A percentile compares a stretch with the other conserved stretches of the same genome.
phyloP scores from a whole-genome alignment of 2,113 vertebrate genomes.

The Erythrocercus mccallii region DNA sequence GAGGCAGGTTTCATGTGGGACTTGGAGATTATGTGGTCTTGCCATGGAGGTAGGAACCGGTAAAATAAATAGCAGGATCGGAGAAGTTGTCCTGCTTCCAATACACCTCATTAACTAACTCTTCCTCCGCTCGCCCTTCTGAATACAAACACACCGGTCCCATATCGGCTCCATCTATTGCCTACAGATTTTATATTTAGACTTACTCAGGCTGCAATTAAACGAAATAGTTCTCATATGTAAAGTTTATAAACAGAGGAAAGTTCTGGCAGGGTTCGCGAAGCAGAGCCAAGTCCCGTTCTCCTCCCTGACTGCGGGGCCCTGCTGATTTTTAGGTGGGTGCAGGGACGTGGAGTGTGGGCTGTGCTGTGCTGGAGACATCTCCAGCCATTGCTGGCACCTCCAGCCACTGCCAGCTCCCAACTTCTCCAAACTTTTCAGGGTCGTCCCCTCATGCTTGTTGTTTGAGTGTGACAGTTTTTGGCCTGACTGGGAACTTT shows the following conservation, averaged over 20 bases:
- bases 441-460: accelerated
- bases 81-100: conserved; percentile 50
- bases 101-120: conserved; percentile 51
- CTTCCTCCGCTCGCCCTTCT: conserved; percentile 15
- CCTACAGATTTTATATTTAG: conserved; percentile 47
- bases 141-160: conserved; percentile 35
- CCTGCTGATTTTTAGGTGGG: not conserved
- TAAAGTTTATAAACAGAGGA: conserved; percentile 51
- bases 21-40: conserved; percentile 53
- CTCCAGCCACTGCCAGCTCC: not conserved
- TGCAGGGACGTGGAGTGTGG: not conserved
- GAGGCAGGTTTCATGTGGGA: conserved; percentile 60
- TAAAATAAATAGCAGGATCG: conserved; percentile 48
- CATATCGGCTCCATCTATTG: conserved; percentile 26
- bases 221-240: conserved; percentile 55
- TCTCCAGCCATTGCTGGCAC: not conserved
- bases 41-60: conserved; percentile 20
- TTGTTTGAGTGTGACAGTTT: not conserved
- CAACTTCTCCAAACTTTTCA: not conserved
- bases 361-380: not conserved
- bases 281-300: not conserved
- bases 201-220: conserved; percentile 46
- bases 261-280: conserved; percentile 26
- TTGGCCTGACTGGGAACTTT: accelerated
- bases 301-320: not conserved